Base-by-base conservation (phyloP, 2,888 invertebrate species). In the Sarcophaga caerulescens region DNA sequence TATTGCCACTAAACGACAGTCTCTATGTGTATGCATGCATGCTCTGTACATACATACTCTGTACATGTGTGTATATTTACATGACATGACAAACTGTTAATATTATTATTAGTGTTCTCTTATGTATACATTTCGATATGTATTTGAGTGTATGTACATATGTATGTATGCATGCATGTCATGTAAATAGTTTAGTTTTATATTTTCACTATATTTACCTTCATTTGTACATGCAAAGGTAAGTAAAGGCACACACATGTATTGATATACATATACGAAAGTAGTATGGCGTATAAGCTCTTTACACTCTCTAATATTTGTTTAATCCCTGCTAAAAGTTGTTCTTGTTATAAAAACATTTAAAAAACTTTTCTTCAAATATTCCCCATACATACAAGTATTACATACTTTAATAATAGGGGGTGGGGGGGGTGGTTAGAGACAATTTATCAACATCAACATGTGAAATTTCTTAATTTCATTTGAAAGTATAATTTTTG, bases 1-100 rank as follows among this genome's bases (percentile, higher is more conserved):
- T 17, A 14, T 52, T 47, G 47, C 47, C 14, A 14, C 17, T 1
- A 35, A 35, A 35, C 35, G 35, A 35, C 35, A 35, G 35, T 35
- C 3, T 10, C 35, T 10, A 1, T 35, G 35, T 35, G 8, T 57
- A 11, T 11, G 17, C 3, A 0, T n/a, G 4, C 11, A 35, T 70
- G 35, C 12, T n/a, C n/a, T n/a, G n/a, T n/a, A n/a, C n/a, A n/a
- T n/a, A n/a, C n/a, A n/a, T n/a, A n/a, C n/a, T n/a, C n/a, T 35
- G 6, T 1, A 6, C 35, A 35, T 35, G 35, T 44, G 5, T 44
- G 12, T 11, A 44, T 59, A 12, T 14, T 45, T 23, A 25, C 5
- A 71, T 71, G 35, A 44, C 71, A 71, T 71, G 60, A 71, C 59
- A 71, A 71, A 71, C 71, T 71, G 71, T 35, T 71, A 71, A 71